phyloP scores from a whole-genome alignment of 2,113 vertebrate species.

The Alligator mississippiensis region DNA sequence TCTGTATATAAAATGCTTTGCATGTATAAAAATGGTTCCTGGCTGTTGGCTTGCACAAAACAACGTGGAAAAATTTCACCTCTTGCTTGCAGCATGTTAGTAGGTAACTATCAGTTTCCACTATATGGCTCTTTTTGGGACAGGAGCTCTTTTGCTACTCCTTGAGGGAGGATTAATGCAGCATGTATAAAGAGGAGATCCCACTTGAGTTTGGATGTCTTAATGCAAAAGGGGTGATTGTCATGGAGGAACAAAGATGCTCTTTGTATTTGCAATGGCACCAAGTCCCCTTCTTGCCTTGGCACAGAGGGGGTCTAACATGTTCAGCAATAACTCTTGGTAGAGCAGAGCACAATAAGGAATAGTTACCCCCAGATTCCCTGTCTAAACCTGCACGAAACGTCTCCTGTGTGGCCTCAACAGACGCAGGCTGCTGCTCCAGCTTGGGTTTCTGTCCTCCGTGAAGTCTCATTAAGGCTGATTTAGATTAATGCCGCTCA shows the following conservation, averaged over 20 bases:
- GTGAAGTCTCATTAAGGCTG: not conserved
- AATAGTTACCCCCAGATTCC: not conserved
- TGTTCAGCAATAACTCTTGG: rapidly evolving
- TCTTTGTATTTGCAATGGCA: not conserved
- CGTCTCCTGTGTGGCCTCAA: too few relatives aligned
- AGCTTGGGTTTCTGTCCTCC: not conserved
- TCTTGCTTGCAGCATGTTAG: too few relatives aligned
- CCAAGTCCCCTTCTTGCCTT: not conserved
- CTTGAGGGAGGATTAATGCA: not conserved
- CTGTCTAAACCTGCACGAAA: not conserved
- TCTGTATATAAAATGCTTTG: not conserved
- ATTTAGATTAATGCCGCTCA: rapidly evolving
- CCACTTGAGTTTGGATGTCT: not conserved
- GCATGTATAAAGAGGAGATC: not conserved
- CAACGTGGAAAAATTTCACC: too few relatives aligned
- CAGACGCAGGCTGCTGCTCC: not conserved
- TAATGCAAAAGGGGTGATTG: not conserved
- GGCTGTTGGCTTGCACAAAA: not conserved
- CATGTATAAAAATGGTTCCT: too few relatives aligned
- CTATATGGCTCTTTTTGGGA: too few relatives aligned
- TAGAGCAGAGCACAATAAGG: rapidly evolving
- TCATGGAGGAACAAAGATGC: not conserved
- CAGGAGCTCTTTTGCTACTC: not conserved
- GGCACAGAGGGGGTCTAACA: not conserved
- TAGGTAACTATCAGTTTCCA: too few relatives aligned